Evolutionary conservation across 2,113 vertebrate genomes (phyloP).

Genomic region (Syngnathus scovelli): DNA sequence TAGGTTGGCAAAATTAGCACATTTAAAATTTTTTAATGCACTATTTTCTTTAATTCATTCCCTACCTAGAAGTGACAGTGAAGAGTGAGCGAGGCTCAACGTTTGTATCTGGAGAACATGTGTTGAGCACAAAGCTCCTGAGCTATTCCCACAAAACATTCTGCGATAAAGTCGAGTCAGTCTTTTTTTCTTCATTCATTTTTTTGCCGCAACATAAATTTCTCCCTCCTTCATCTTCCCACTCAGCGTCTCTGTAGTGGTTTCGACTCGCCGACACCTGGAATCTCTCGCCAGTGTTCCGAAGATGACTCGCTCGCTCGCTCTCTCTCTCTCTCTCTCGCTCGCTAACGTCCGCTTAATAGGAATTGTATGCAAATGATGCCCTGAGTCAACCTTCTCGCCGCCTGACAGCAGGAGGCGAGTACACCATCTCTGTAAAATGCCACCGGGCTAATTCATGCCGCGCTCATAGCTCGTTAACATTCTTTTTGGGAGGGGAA

Average conservation of each 20-base stretch:
- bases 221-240: constrained; percentile 16
- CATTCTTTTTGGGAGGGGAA: constrained; percentile 39
- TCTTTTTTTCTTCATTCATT: background rate
- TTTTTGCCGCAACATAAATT: constrained; percentile 8
- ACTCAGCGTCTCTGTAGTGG: constrained; percentile 1
- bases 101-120: background rate
- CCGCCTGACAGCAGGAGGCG: constrained; percentile 38
- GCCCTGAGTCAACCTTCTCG: constrained; percentile 41
- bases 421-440: constrained; percentile 42
- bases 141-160: constrained; percentile 17
- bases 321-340: constrained; percentile 17
- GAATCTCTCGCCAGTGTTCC: constrained; percentile 29
- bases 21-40: too few relatives aligned
- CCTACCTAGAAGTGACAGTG: background rate
- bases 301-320: constrained; percentile 22
- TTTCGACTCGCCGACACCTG: constrained; percentile 34
- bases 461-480: constrained; percentile 35
- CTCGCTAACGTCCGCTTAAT: constrained; percentile 43
- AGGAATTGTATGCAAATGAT: constrained; percentile 49
- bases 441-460: constrained; percentile 44
- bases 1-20: too few relatives aligned
- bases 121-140: background rate
- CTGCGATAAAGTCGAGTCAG: background rate
- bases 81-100: background rate
- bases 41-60: too few relatives aligned